A percentile compares a stretch with the other conserved stretches of the same genome.
phyloP scores from a whole-genome alignment of 53 echinoderm and acorn worm species.

The Zoroaster sp. region DNA sequence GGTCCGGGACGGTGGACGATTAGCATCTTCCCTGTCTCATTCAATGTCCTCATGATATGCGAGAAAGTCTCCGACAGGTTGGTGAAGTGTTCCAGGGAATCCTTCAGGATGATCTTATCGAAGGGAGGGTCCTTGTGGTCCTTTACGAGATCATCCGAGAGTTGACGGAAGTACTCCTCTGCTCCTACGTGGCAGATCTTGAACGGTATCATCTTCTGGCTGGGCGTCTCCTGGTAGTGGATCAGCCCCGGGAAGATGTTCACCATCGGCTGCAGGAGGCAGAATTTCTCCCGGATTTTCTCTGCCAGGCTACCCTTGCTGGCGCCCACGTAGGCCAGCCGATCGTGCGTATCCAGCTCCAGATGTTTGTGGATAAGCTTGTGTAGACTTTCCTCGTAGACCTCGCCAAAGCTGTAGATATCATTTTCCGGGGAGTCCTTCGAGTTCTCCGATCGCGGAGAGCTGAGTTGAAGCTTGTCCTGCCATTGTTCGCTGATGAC shows the following conservation, averaged over 20 bases:
- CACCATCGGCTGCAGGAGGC: slow-evolving; percentile 94
- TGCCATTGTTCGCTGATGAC: slow-evolving; percentile 96
- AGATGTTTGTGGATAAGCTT: slow-evolving; percentile 95
- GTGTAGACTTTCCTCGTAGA: slow-evolving; percentile 86
- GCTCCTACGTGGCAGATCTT: slow-evolving; percentile 91
- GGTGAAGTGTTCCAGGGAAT: slow-evolving; percentile 88
- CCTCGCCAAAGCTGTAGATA: slow-evolving; percentile 86
- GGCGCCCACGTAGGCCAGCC: slow-evolving; percentile 91
- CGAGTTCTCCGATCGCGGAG: background rate
- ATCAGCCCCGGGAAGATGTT: slow-evolving; percentile 95
- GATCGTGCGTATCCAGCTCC: slow-evolving; percentile 92
- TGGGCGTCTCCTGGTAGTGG: slow-evolving; percentile 94
- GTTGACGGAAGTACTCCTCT: slow-evolving; percentile 93
- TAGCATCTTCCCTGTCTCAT: slow-evolving; percentile 72
- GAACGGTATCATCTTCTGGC: slow-evolving; percentile 86
- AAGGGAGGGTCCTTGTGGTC: slow-evolving; percentile 81
- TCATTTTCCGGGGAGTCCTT: slow-evolving; percentile 61
- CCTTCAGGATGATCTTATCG: slow-evolving; percentile 92
- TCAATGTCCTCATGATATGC: slow-evolving; percentile 85
- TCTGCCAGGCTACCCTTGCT: slow-evolving; percentile 85
- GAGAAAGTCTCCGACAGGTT: slow-evolving; percentile 72
- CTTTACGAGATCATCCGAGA: slow-evolving; percentile 52
- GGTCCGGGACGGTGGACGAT: slow-evolving; percentile 93
- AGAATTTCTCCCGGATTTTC: slow-evolving; percentile 91
- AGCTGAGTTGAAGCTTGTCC: slow-evolving; percentile 57